Evolutionary conservation across 2,888 invertebrate species (phyloP).

Genomic region (Acheta domesticus): DNA sequence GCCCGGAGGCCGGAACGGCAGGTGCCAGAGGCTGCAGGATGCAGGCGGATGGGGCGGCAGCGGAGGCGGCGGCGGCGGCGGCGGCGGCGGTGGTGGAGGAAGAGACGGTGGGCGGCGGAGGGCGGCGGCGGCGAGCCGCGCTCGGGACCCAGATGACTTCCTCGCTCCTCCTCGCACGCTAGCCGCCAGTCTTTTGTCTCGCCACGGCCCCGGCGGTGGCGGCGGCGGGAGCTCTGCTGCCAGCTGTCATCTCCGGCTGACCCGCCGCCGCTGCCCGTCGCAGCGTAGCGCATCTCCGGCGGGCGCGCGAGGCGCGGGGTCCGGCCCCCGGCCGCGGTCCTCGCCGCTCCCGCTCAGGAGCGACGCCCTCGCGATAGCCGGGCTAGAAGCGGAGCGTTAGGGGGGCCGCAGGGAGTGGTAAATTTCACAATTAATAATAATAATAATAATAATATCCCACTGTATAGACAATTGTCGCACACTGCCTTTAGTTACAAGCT

Average conservation of each 20-base stretch:
- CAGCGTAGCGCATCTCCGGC: constrained; percentile 21
- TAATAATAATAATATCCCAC: too few species aligned
- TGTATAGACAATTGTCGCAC: too few species aligned
- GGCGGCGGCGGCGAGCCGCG: not conserved
- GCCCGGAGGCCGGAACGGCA: not conserved
- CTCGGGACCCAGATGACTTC: not conserved
- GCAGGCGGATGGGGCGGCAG: not conserved
- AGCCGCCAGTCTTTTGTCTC: constrained; percentile 18
- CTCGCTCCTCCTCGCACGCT: not conserved
- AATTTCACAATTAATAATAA: too few species aligned
- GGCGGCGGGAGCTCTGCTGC: not conserved
- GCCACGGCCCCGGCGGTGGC: not conserved
- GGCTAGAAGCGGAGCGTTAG: too few species aligned
- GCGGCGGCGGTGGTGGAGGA: too few species aligned
- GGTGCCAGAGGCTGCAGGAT: not conserved
- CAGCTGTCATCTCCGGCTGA: constrained; percentile 18
- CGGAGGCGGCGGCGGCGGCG: not conserved
- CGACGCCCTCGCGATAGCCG: too few species aligned
- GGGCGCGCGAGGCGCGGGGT: not conserved
- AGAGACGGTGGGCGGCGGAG: too few species aligned
- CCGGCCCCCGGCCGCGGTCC: too few species aligned
- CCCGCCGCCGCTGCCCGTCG: not conserved
- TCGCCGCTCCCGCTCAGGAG: too few species aligned
- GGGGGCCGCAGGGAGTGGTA: too few species aligned
- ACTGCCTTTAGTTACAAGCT: too few species aligned